Percentiles rank a stretch among this genome's conserved stretches.
phyloP scores from a whole-genome alignment of 2,888 invertebrate genomes.

The Chorisops tibialis region DNA sequence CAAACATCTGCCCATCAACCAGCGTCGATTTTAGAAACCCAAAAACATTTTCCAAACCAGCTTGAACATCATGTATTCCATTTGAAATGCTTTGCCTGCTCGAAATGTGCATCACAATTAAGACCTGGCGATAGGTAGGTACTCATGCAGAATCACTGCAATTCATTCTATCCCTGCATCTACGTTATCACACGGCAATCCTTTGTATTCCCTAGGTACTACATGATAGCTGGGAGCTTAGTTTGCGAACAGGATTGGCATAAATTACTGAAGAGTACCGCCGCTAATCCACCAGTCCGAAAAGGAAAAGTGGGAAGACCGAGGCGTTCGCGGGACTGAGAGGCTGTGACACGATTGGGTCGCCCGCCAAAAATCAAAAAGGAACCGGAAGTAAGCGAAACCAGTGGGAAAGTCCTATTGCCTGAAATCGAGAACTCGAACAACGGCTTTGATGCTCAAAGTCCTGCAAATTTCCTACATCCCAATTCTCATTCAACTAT shows the following conservation, averaged over 20 bases:
- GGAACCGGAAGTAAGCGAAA: conserved; percentile 28
- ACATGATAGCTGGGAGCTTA: conserved; percentile 80
- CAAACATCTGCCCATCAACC: conserved; percentile 34
- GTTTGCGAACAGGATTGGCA: conserved; percentile 93
- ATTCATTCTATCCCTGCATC: too few species aligned
- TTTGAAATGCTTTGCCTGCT: conserved; percentile 91
- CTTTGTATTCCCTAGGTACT: conserved; percentile 59
- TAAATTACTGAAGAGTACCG: conserved; percentile 73
- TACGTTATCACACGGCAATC: too few species aligned
- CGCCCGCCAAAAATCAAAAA: conserved; percentile 41
- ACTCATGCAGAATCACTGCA: not conserved
- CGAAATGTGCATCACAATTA: conserved; percentile 82
- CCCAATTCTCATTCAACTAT: conserved; percentile 20
- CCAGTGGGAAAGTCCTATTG: conserved; percentile 26
- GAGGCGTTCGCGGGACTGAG: conserved; percentile 80
- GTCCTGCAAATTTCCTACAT: conserved; percentile 20
- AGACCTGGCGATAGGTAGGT: conserved; percentile 79
- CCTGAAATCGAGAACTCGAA: conserved; percentile 26
- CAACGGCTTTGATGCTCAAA: conserved; percentile 21
- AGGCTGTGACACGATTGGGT: conserved; percentile 39
- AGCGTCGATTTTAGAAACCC: conserved; percentile 36
- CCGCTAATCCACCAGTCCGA: conserved; percentile 65
- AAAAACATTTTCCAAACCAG: conserved; percentile 38
- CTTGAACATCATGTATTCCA: conserved; percentile 76
- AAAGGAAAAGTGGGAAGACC: conserved; percentile 80